Evolutionary conservation across 1,140 invertebrate genomes (phyloP), one percentile per base, ranked within the genome.

Genomic region (Hypothenemus hampei): DNA sequence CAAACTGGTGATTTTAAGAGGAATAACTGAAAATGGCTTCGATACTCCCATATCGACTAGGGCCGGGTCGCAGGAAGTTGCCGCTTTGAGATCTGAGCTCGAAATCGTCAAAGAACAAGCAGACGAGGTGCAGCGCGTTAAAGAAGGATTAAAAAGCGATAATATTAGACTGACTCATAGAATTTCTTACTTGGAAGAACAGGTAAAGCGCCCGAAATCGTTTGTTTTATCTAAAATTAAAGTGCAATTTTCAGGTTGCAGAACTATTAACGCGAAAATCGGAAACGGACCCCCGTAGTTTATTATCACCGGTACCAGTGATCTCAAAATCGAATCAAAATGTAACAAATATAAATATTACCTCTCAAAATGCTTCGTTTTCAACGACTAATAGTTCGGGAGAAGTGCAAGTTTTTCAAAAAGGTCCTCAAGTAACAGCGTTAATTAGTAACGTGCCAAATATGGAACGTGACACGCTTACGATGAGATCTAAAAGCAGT

Each of bases 141-240:
- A 80, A 65, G 81, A 84, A 53, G 74, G 75, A 11, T 71, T 85
- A 1, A 78, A 84, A 64, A 80, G 83, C 19, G 90, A 93, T 71
- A 91, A 91, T 69, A 80, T 90, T 13, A 76, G 89, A 36, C 75
- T 93, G 35, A 89, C 87, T 5, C 91, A 93, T 69, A 78, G 91
- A 44, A 92, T 93, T 37, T 87, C 86, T 2, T 93, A 93, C 69
- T 77, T 93, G 31, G 90, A 93, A 68, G 89, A 93, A 61, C 89
- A 92, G 70, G 89, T 92, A 39, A 73, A 20, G n/a, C n/a, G n/a
- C n/a, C n/a, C n/a, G n/a, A n/a, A n/a, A n/a, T n/a, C n/a, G n/a
- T 29, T 13, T 26, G 7, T 49, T 44, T 11, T 33, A 15, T 40
- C 31, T 54, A 24, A 31, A n/a, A n/a, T n/a, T n/a, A n/a, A n/a